Conservation (phyloP, 2,888 invertebrate genomes). For the Apoda limacodes region DNA sequence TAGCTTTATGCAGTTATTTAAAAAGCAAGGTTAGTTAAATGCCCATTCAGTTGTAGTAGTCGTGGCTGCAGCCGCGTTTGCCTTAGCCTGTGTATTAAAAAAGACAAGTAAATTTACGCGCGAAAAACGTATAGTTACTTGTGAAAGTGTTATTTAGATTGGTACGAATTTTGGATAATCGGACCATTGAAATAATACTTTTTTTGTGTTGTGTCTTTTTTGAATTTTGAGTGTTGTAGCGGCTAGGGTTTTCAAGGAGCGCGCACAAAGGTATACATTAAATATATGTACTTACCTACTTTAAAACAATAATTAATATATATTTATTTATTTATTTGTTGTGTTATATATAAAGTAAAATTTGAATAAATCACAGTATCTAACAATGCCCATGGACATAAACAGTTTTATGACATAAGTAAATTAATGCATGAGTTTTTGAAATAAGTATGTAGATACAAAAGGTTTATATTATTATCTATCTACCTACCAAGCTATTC, state of each 20-base stretch:
- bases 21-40: conserved; percentile 32
- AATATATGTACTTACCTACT: no score
- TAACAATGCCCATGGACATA: no score
- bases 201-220: conserved; percentile 32
- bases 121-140: conserved; percentile 35
- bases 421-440: no score
- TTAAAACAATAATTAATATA: no score
- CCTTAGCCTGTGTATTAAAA: conserved; percentile 12
- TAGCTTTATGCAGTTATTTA: conserved; percentile 26
- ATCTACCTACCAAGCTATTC: no score
- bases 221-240: conserved; percentile 22
- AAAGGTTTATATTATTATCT: no score
- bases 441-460: no score
- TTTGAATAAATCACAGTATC: no score
- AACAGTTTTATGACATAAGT: no score
- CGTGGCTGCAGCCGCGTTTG: conserved; percentile 39
- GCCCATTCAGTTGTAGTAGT: conserved; percentile 32
- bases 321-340: no score
- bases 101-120: conserved; percentile 40
- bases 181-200: conserved; percentile 29
- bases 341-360: no score
- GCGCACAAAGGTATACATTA: no score
- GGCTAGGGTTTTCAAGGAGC: background rate
- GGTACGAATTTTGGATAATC: conserved; percentile 17
- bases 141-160: conserved; percentile 30